Evolutionary conservation across 2,113 vertebrate species (phyloP).

Genomic region (Sphaerodactylus townsendi): DNA sequence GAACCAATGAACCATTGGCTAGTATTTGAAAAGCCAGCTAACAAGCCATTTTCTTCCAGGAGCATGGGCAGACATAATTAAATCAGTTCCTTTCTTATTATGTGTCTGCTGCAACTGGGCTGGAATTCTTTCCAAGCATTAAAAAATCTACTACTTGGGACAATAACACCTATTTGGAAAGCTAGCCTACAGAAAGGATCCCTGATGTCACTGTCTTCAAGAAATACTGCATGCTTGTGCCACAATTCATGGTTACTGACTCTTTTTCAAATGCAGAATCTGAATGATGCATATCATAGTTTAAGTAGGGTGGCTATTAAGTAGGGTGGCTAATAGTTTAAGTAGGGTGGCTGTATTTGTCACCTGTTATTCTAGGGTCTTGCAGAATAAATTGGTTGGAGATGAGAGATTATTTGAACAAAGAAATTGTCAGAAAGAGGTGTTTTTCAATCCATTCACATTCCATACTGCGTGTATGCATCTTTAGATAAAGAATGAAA

Average conservation of each 20-base stretch:
- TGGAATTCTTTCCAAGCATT: conserved; percentile 52
- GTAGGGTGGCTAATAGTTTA: not conserved
- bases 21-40: conserved; percentile 64
- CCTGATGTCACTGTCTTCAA: conserved; percentile 19
- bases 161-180: not conserved
- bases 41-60: conserved; percentile 48
- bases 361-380: not conserved
- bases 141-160: conserved; percentile 32
- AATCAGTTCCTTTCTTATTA: conserved; percentile 43
- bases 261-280: not conserved
- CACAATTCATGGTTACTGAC: conserved; percentile 3
- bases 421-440: too few species aligned
- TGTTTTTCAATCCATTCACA: too few species aligned
- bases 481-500: too few species aligned
- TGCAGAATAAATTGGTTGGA: not conserved
- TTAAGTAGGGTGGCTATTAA: not conserved
- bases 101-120: conserved; percentile 34
- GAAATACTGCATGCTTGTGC: conserved; percentile 11
- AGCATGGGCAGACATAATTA: conserved; percentile 57
- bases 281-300: not conserved
- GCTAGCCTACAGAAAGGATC: conserved; percentile 24
- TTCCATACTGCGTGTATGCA: too few species aligned
- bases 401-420: too few species aligned
- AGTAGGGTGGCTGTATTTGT: not conserved
- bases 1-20: conserved; percentile 59